Conservation (phyloP, 2,113 vertebrate genomes). For the Addax nasomaculatus region DNA sequence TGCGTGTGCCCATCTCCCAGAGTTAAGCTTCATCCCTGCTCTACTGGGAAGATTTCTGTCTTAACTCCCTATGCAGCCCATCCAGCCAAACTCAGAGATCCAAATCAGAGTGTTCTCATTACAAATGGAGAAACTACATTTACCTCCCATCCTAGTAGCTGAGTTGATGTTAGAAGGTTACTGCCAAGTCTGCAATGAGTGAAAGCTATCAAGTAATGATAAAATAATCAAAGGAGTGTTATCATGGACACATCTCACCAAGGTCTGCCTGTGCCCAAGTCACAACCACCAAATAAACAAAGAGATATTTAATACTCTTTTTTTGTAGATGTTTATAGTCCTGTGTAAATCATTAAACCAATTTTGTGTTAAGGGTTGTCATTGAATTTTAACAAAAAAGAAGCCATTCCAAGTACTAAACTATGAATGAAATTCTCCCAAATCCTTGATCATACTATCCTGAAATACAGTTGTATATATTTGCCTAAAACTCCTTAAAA, state of each 20-base stretch:
- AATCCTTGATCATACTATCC: constrained; percentile 42
- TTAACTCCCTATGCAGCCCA: neutral
- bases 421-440: constrained; percentile 10
- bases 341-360: neutral
- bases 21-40: neutral
- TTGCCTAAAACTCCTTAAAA: constrained; percentile 34
- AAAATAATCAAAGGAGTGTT: neutral
- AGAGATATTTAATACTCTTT: neutral
- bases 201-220: neutral
- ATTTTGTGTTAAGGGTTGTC: neutral
- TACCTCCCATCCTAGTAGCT: neutral
- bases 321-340: neutral
- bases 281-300: neutral
- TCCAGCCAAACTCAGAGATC: neutral
- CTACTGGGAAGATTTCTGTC: neutral
- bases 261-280: neutral
- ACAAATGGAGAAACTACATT: neutral
- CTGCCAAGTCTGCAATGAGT: neutral
- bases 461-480: constrained; percentile 51
- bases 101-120: neutral
- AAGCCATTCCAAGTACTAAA: neutral
- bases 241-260: neutral
- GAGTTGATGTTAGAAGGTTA: neutral
- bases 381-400: neutral
- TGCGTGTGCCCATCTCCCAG: neutral